These are phyloP conservation scores for Acleris laterana DNA, from an alignment of 2,888 invertebrate species.

Conservation along the genomic window DNA sequence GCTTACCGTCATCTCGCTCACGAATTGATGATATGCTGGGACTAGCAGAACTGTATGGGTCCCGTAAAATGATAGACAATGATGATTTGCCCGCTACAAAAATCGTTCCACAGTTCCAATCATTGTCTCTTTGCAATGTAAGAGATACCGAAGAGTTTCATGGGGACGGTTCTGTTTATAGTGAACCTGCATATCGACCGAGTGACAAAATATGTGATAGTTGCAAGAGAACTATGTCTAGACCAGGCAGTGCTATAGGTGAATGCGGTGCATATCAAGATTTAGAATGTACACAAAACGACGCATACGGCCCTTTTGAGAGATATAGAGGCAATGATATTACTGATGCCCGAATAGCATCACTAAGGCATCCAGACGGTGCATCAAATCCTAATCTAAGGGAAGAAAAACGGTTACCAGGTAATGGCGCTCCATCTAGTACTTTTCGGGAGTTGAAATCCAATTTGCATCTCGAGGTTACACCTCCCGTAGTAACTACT, in stretches of 20 bases:
- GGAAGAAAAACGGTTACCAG: conserved; percentile 87
- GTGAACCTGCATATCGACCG: conserved; percentile 91
- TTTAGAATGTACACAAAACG: conserved; percentile 80
- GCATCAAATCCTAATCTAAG: conserved; percentile 96
- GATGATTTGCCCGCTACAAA: conserved; percentile 80
- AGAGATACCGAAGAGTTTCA: conserved; percentile 87
- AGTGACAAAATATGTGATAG: conserved; percentile 91
- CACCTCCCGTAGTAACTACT: conserved; percentile 83
- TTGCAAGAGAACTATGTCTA: conserved; percentile 88
- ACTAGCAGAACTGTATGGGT: conserved; percentile 92
- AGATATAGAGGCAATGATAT: conserved; percentile 84
- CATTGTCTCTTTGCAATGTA: conserved; percentile 88
- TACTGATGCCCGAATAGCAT: conserved; percentile 86
- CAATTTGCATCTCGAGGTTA: conserved; percentile 76
- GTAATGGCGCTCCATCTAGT: conserved; percentile 86
- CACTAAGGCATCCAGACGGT: conserved; percentile 94
- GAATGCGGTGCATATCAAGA: conserved; percentile 86
- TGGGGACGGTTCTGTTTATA: conserved; percentile 92
- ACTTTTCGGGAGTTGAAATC: conserved; percentile 85
- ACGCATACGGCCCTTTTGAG: conserved; percentile 85
- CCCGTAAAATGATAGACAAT: conserved; percentile 90
- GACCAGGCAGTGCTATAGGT: conserved; percentile 87
- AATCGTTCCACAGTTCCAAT: conserved; percentile 87
- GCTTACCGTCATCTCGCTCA: conserved; percentile 72
- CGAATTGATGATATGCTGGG: conserved; percentile 93